These are phyloP conservation scores for Tinamus guttatus DNA, from an alignment of 2,113 vertebrate genomes.

Conservation along the genomic window DNA sequence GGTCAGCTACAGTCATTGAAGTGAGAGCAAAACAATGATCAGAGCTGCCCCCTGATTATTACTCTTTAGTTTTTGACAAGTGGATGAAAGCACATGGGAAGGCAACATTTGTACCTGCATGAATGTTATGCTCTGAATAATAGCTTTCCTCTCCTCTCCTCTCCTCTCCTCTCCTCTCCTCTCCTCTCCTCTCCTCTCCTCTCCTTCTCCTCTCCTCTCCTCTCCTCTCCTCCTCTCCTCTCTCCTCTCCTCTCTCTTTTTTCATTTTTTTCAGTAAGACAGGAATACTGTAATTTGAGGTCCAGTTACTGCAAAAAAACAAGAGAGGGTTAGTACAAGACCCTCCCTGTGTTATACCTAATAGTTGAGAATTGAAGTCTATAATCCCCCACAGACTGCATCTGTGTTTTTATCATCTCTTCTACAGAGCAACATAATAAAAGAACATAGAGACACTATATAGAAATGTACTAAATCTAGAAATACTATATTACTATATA, in stretches of 20 bases:
- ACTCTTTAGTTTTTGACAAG: not conserved
- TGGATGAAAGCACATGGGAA: not conserved
- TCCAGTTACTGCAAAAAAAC: not conserved
- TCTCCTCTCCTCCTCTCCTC: too few relatives aligned
- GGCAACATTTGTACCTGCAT: not conserved
- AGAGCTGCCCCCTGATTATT: not conserved
- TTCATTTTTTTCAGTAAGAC: not conserved
- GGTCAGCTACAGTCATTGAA: not conserved
- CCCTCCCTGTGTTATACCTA: not conserved
- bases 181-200: too few relatives aligned
- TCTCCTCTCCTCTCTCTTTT: not conserved
- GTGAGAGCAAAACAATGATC: not conserved
- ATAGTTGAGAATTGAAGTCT: not conserved
- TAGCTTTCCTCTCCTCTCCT: not conserved
- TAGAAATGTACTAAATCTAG: not conserved
- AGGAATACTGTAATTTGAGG: not conserved
- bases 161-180: too few relatives aligned
- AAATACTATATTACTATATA: not conserved
- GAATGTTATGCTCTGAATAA: not conserved
- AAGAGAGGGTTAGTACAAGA: not conserved
- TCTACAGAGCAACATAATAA: not conserved
- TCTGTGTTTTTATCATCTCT: not conserved
- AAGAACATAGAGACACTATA: not conserved
- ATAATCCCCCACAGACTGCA: rapidly evolving
- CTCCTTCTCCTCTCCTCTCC: too few relatives aligned